Conservation (phyloP, 2,797 vertebrate genomes). For the Pelochelys cantorii region DNA sequence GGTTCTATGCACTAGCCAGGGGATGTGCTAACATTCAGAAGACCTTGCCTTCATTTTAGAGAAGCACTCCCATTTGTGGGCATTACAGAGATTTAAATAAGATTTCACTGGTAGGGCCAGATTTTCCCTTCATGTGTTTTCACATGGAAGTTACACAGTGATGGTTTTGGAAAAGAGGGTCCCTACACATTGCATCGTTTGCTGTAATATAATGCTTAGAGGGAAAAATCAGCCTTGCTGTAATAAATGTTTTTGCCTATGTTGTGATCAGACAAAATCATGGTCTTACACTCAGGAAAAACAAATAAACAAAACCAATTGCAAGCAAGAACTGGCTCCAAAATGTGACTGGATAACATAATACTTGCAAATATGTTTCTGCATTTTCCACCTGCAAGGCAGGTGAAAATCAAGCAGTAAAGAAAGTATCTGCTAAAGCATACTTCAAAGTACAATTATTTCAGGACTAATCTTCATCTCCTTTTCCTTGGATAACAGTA, state of each 20-base stretch:
- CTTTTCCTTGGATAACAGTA: not conserved
- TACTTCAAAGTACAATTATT: not conserved
- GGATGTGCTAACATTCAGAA: not conserved
- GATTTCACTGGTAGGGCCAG: not conserved
- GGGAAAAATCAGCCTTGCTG: not conserved
- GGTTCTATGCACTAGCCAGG: not conserved
- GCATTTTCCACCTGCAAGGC: constrained; percentile 19
- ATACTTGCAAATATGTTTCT: not conserved
- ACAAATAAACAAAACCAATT: constrained; percentile 9
- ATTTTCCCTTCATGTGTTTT: not conserved
- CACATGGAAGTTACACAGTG: not conserved
- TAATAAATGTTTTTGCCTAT: fast-evolving
- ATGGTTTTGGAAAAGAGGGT: not conserved
- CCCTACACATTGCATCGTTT: not conserved
- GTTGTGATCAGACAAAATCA: not conserved
- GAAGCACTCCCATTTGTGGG: not conserved
- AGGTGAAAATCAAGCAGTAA: not conserved
- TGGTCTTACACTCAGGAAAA: fast-evolving
- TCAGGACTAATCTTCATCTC: not conserved
- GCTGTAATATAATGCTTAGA: not conserved
- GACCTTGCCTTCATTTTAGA: not conserved
- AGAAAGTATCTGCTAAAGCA: not conserved
- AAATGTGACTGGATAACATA: not conserved
- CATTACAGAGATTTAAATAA: not conserved
- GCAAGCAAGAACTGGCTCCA: not conserved